These are phyloP conservation scores for Diachasma alloeum DNA, from an alignment of 1,140 invertebrate species.

Conservation along the genomic window DNA sequence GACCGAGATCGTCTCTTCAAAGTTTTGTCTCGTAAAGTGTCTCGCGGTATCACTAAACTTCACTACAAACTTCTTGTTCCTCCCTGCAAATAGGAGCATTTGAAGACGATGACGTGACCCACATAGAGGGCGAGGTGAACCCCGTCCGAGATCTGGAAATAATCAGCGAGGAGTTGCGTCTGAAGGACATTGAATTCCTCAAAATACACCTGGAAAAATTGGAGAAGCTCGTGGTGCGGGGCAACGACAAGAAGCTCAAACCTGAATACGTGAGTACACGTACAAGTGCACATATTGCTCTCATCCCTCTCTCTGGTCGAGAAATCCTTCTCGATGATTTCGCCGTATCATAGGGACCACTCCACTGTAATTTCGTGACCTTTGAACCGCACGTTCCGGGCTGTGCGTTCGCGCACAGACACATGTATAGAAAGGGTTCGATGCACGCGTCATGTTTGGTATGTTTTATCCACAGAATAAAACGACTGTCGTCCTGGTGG, in stretches of 20 bases:
- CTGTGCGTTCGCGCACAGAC: background rate
- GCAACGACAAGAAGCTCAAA: constrained; percentile 95
- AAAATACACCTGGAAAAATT: constrained; percentile 84
- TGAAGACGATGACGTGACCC: constrained; percentile 97
- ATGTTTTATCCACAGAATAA: constrained; percentile 5
- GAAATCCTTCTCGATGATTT: background rate
- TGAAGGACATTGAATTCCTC: constrained; percentile 94
- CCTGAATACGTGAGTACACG: constrained; percentile 88
- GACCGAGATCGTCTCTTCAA: no score
- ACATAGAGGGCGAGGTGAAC: constrained; percentile 98
- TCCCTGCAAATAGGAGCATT: constrained; percentile 84
- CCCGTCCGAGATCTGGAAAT: constrained; percentile 96
- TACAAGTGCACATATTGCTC: constrained; percentile 14
- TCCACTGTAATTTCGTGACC: background rate
- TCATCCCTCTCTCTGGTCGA: background rate
- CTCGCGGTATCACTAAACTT: no score
- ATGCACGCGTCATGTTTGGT: constrained; percentile 1
- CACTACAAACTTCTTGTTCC: background rate
- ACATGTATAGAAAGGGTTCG: background rate
- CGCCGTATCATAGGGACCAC: background rate
- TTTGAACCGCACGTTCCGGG: background rate
- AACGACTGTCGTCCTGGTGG: background rate
- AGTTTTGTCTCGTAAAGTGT: no score
- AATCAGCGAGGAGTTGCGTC: constrained; percentile 92
- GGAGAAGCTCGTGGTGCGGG: constrained; percentile 86